Conservation (phyloP, 2,113 vertebrate species). For the Amblyornis subalaris region DNA sequence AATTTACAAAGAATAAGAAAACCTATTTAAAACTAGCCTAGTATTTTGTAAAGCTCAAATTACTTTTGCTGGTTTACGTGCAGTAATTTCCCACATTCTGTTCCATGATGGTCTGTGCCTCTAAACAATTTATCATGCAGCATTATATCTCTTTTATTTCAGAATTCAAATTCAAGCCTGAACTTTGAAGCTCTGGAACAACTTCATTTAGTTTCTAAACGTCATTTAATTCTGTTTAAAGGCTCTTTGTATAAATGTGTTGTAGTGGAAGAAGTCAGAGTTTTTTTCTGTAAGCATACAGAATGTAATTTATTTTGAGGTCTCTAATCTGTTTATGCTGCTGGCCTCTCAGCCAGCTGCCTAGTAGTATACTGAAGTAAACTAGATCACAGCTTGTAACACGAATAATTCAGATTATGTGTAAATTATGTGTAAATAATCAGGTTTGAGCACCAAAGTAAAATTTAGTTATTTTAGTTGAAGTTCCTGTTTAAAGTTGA, state of each 20-base stretch:
- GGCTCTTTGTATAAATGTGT: background rate
- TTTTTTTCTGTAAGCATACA: background rate
- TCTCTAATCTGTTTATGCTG: background rate
- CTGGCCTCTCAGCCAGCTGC: background rate
- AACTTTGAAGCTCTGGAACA: background rate
- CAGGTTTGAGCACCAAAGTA: background rate
- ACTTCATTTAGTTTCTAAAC: background rate
- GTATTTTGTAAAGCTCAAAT: background rate
- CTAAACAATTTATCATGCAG: background rate
- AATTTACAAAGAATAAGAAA: background rate
- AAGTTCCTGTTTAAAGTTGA: background rate
- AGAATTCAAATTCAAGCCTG: background rate
- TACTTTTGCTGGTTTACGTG: background rate
- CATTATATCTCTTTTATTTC: background rate
- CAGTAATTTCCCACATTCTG: background rate
- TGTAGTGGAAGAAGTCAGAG: background rate
- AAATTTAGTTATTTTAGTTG: background rate
- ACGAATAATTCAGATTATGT: background rate
- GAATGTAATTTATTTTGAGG: background rate
- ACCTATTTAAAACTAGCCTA: background rate
- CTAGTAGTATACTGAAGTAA: background rate
- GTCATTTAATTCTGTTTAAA: background rate
- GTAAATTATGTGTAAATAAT: no score
- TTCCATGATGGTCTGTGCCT: background rate
- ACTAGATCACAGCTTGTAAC: background rate